Evolutionary conservation across 2,113 vertebrate genomes (phyloP), one percentile per base, ranked within the genome.

Genomic region (Papio anubis): DNA sequence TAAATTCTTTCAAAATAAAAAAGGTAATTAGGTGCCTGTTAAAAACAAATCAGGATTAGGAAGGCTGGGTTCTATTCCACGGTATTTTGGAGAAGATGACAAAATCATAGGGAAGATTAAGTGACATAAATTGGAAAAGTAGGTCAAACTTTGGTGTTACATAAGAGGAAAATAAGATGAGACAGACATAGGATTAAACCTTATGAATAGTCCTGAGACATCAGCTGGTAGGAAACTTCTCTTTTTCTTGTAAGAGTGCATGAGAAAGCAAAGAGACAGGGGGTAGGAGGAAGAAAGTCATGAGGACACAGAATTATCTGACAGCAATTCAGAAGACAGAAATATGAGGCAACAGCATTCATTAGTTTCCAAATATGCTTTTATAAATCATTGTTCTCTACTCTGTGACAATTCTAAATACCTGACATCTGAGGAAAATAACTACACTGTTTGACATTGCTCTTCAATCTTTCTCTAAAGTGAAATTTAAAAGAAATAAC

Each of bases 401-500:
- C 66, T 79, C 73, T 48, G 64, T 50, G 43, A 73, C 27, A 64
- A 57, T 81, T 96, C 50, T 95, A 97, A 96, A 73, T 78, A 89
- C n/a, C 43, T 95, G 78, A 94, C 57, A 96, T 89, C 88, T 45
- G 64, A 93, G 3, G 52, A 23, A 93, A 94, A 88, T 18, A 72
- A 35, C 43, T 89, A 48, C 50, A 8, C 30, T 87, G 90, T 96
- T 76, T 94, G 78, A 98, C 92, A 82, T 27, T 85, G 4, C 8
- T 90, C 80, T 96, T 80, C 76, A 93, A 25, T 66, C 57, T 97
- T 61, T 96, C 38, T 93, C 16, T 91, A 76, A 40, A 86, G 0
- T 50, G 52, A 85, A 93, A 75, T 95, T 94, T 93, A 66, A 98
- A 97, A 97, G 66, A 92, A 84, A 78, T 55, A 86, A 92, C 38